Conservation (phyloP, 2,113 vertebrate genomes). For the Trogon surrucura region DNA sequence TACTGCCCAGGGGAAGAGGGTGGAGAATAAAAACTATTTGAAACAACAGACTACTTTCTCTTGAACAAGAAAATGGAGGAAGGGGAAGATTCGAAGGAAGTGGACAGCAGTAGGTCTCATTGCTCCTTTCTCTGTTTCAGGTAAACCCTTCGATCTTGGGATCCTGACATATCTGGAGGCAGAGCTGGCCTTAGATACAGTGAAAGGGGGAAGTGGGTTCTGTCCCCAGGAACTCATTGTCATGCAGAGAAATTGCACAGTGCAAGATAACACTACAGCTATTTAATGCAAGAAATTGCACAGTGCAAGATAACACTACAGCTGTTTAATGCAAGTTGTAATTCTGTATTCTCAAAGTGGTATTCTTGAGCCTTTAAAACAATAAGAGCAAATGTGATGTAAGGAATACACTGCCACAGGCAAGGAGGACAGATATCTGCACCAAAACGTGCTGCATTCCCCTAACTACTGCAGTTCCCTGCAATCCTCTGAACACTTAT, state of each 20-base stretch:
- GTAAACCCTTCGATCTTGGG: not conserved
- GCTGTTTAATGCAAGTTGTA: not conserved
- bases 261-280: not conserved
- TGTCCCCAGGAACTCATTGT: not conserved
- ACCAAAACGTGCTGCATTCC: not conserved
- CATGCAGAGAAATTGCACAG: not conserved
- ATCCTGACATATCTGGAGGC: not conserved
- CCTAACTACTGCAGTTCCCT: not conserved
- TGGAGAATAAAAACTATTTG: not conserved
- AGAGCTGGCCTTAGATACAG: not conserved
- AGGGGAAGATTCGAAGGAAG: not conserved
- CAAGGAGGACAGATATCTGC: not conserved
- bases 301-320: too few species aligned
- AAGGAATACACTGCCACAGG: fast-evolving
- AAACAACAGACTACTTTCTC: not conserved
- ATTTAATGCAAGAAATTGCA: not conserved
- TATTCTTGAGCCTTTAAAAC: not conserved
- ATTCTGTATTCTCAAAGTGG: not conserved
- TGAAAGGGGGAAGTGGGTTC: not conserved
- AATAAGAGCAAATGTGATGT: not conserved
- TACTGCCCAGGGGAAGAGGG: not conserved
- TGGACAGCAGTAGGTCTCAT: fast-evolving
- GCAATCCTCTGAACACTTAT: not conserved
- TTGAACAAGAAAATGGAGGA: fast-evolving
- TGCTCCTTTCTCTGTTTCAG: not conserved